phyloP scores from a whole-genome alignment of 2,797 vertebrate species.

The Dryobates pubescens region DNA sequence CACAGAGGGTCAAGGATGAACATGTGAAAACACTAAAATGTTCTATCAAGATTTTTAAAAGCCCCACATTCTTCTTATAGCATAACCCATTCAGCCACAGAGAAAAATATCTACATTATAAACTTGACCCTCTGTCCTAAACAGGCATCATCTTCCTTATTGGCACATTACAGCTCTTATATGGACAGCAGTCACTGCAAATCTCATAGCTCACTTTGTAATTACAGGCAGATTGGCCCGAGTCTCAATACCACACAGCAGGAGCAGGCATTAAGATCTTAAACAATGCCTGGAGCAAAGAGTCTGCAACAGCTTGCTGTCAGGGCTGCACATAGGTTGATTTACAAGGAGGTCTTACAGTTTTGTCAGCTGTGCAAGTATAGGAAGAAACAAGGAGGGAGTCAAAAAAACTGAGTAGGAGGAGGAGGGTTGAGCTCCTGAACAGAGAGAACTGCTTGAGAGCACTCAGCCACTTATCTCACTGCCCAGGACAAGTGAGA shows the following conservation, averaged over 20 bases:
- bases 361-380: background rate
- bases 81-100: background rate
- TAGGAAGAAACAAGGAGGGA: background rate
- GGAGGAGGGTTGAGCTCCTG: background rate
- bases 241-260: slow-evolving; percentile 25
- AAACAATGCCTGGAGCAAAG: slow-evolving; percentile 9
- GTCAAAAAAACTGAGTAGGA: too few species aligned
- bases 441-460: background rate
- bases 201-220: slow-evolving; percentile 1
- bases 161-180: background rate
- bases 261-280: slow-evolving; percentile 22
- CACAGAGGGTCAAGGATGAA: background rate
- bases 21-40: background rate
- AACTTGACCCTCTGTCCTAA: background rate
- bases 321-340: background rate
- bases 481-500: background rate
- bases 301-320: slow-evolving; percentile 29
- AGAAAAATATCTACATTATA: background rate
- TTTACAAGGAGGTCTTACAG: slow-evolving; percentile 8
- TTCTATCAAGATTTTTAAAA: background rate
- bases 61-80: background rate
- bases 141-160: background rate
- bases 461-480: background rate
- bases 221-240: slow-evolving; percentile 21
- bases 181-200: background rate